Base-by-base conservation (phyloP, 2,113 vertebrate genomes). In the Thamnaconus septentrionalis region DNA sequence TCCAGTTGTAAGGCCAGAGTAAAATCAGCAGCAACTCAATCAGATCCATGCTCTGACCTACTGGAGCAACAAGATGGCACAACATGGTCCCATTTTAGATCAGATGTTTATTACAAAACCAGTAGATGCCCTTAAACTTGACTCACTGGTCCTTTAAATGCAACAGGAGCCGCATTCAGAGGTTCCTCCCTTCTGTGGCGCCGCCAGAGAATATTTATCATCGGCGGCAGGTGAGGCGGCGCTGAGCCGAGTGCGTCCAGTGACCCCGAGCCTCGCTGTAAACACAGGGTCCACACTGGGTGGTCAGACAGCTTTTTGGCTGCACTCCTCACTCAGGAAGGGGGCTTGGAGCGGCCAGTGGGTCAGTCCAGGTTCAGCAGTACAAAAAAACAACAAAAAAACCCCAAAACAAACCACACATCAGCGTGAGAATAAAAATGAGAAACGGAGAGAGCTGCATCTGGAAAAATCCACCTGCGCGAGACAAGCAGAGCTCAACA, bases 201-300 rank as follows among this genome's bases (percentile, higher is more conserved):
- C 60, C 59, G 6, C 56, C 6, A 3, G 60, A 75, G 63, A 72
- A 58, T 71, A 49, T 82, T 87, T 64, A 84, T 83, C 71, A 73
- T 53, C 39, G 7, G 53, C 67, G 64, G 73, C 77, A 85, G 81
- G 84, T 82, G 18, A 83, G 84, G 83, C 72, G 64, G 50, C 18
- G 58, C 76, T 64, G 75, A 78, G 51, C 45, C 7, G 59, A 67
- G 81, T 73, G 8, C 64, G 79, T 71, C 78, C 80, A 80, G 61
- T 82, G 82, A 86, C 83, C 83, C 81, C n/a, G 47, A 67, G 48
- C n/a, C 76, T 63, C 5, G 64, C 79, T 73, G 77, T 83, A 88
- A 89, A 89, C 82, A 86, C 83, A 85, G 61, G 86, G 84, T 91
- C 89, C 84, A 88, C 89, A 82, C 80, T 71, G 71, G 71, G 76